Percentiles rank a stretch among this genome's conserved stretches.
phyloP scores from a whole-genome alignment of 2,797 vertebrate genomes.

The Zenarchopterus dispar region DNA sequence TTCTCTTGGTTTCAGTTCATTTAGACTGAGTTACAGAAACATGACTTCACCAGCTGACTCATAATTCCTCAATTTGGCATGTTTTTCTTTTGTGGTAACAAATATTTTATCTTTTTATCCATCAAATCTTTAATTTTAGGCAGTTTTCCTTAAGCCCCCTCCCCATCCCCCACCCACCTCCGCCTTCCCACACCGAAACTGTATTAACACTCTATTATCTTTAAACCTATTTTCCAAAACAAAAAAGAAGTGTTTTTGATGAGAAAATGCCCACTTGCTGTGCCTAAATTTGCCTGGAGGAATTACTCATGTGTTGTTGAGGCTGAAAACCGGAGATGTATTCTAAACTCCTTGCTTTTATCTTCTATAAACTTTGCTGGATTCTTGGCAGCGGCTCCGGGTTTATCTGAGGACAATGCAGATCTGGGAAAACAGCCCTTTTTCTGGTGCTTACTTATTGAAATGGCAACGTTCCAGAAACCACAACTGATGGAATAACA shows the following conservation, averaged over 20 bases:
- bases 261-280: constrained; percentile 58
- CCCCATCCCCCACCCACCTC: neutral
- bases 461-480: constrained; percentile 75
- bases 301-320: constrained; percentile 58
- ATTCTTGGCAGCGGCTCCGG: constrained; percentile 74
- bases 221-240: constrained; percentile 53
- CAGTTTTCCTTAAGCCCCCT: neutral
- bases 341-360: constrained; percentile 73
- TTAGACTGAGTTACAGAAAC: constrained; percentile 23
- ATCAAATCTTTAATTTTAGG: constrained; percentile 18
- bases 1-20: constrained; percentile 33
- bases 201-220: constrained; percentile 59
- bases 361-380: constrained; percentile 78
- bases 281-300: constrained; percentile 60
- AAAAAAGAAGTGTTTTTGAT: constrained; percentile 55
- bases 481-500: constrained; percentile 74
- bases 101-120: neutral
- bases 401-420: constrained; percentile 83
- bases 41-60: constrained; percentile 49
- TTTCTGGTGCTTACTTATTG: constrained; percentile 75
- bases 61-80: constrained; percentile 31
- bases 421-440: constrained; percentile 77
- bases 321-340: constrained; percentile 67
- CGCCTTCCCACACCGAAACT: constrained; percentile 26
- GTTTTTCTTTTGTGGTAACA: constrained; percentile 10